Evolutionary conservation across 2,113 vertebrate genomes (phyloP), one percentile per base, ranked within the genome.

Genomic region (Macheiramphus alcinus): DNA sequence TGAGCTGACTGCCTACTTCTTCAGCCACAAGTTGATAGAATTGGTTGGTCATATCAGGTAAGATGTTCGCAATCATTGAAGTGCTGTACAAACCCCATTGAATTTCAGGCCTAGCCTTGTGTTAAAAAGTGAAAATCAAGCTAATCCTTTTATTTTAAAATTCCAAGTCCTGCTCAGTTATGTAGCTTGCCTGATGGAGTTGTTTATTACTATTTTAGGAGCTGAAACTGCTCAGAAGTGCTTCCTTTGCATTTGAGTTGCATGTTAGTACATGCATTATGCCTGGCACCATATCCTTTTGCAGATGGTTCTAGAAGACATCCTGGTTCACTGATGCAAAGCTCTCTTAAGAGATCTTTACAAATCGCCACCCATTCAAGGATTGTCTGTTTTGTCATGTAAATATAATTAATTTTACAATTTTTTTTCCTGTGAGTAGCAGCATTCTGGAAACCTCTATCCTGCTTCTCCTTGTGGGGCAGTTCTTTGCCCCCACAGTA

Each of bases 21-120:
- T 99, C 96, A 99, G 99, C 97, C 99, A 99, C 98, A 99, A 99
- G 96, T 96, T 99, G 95, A 99, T 99, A 80, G 99, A 99, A 96
- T 90, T 99, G 81, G 98, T 99, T n/a, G 99, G 99, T 91, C 99
- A 99, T 80, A 98, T 99, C 98, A 99, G 99, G 99, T 99, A 97
- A 98, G 88, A 42, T 45, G 29, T 26, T 63, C 82, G 9, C 50
- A n/a, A 2, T 61, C 19, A 4, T 34, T 78, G 31, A 25, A 91
- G 50, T 26, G 13, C 29, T 68, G 0, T 29, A 50, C 11, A 50
- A 59, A 50, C 68, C 59, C 11, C 7, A 8, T 15, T 50, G 34
- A 10, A 18, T 93, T 42, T 63, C 1, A 3, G 29, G 61, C 36
- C 50, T 47, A 56, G 12, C 45, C 38, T 65, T 47, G 42, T 45